These are phyloP conservation scores for Euura lappo DNA, from an alignment of 1,140 invertebrate species.

Conservation along the genomic window DNA sequence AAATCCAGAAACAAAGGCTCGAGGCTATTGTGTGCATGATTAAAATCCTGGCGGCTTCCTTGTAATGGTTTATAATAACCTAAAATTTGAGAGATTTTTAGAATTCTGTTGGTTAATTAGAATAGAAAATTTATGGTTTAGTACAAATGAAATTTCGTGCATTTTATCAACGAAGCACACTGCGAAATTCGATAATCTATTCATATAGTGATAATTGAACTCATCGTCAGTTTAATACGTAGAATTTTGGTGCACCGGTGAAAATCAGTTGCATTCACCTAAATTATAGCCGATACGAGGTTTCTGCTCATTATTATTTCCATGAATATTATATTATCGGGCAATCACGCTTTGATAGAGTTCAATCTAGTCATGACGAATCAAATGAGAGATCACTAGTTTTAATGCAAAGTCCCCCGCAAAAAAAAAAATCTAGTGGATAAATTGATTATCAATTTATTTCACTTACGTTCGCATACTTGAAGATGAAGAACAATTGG, in stretches of 20 bases:
- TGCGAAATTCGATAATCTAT: conserved; percentile 17
- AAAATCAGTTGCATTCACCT: neutral
- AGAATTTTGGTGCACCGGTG: conserved; percentile 16
- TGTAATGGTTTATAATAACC: conserved; percentile 68
- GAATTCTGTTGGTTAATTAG: neutral
- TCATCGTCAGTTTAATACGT: conserved; percentile 8
- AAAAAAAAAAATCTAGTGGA: no score
- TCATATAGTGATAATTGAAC: neutral
- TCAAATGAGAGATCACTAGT: no score
- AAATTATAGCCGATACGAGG: neutral
- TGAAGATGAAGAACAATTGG: conserved; percentile 77
- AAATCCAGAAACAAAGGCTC: conserved; percentile 76
- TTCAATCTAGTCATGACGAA: no score
- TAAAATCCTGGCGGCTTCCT: conserved; percentile 69
- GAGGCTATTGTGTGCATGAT: conserved; percentile 78
- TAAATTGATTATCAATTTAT: conserved; percentile 32
- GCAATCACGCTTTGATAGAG: neutral
- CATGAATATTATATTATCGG: neutral
- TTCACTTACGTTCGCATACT: conserved; percentile 75
- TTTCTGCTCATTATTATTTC: neutral
- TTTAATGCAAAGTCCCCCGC: no score
- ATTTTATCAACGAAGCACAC: neutral
- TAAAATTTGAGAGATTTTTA: conserved; percentile 35
- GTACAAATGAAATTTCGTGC: neutral
- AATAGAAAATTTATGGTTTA: no score